phyloP scores from a whole-genome alignment of 2,113 vertebrate genomes.

The Natator depressus region DNA sequence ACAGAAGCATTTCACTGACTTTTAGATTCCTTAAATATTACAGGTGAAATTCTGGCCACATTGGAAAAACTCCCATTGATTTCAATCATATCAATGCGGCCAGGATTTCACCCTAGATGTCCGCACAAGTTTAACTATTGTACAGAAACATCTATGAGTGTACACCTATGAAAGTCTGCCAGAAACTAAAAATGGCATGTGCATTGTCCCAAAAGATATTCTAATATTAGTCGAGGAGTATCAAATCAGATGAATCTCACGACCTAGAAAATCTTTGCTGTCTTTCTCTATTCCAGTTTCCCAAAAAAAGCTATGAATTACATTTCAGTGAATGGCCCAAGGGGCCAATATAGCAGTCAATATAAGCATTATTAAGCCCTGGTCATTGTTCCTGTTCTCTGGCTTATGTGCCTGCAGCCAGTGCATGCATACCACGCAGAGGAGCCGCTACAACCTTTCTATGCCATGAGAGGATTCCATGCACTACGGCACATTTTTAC shows the following conservation, averaged over 20 bases:
- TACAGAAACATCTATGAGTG: background rate
- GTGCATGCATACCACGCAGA: rapidly evolving
- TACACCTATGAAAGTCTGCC: background rate
- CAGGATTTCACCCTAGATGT: background rate
- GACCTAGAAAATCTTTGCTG: background rate
- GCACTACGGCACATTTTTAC: background rate
- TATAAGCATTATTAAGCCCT: background rate
- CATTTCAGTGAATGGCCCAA: background rate
- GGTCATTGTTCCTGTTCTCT: background rate
- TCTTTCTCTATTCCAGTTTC: background rate
- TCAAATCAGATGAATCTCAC: background rate
- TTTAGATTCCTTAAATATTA: background rate
- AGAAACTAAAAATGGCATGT: background rate
- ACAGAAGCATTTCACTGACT: background rate
- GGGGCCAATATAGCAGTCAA: background rate
- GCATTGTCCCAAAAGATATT: background rate
- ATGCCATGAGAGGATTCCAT: rapidly evolving
- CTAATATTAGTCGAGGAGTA: background rate
- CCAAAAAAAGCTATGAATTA: background rate
- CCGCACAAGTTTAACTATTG: background rate
- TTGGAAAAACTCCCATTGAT: too few relatives aligned
- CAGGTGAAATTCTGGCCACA: background rate
- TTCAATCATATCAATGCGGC: background rate
- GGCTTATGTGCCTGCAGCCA: background rate
- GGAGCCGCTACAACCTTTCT: background rate